Evolutionary conservation across 2,797 vertebrate species (phyloP).

Genomic region (Dendrocincla fuliginosa): DNA sequence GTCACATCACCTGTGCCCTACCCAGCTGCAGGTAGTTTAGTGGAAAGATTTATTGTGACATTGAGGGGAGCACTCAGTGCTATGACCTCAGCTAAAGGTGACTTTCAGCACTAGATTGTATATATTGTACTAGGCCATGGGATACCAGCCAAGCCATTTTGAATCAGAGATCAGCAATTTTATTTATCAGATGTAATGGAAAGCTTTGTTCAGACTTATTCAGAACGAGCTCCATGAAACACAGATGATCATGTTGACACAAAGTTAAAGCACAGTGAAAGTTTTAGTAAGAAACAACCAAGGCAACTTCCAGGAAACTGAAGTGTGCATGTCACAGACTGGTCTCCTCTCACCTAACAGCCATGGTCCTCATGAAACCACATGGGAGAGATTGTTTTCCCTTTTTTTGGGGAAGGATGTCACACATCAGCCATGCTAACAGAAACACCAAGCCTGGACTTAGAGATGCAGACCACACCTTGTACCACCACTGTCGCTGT

Average conservation of each 20-base stretch:
- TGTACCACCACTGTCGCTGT: rapidly evolving
- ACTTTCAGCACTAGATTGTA: neutral
- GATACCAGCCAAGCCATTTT: neutral
- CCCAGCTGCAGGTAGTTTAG: neutral
- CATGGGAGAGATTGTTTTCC: neutral
- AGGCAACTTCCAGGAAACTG: neutral
- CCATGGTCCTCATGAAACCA: neutral
- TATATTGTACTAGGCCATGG: neutral
- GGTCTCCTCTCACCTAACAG: neutral
- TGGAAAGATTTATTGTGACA: neutral
- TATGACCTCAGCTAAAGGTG: neutral
- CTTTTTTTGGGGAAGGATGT: neutral
- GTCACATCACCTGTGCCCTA: neutral
- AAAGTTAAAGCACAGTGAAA: neutral
- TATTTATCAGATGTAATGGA: neutral
- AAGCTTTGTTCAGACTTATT: neutral
- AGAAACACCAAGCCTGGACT: neutral
- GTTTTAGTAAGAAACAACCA: neutral
- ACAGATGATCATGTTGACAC: neutral
- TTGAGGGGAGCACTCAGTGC: neutral
- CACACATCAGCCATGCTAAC: neutral
- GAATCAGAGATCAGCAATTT: neutral
- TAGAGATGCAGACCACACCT: rapidly evolving
- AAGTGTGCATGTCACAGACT: rapidly evolving
- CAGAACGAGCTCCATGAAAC: neutral